phyloP scores from a whole-genome alignment of 2,113 vertebrate species.

The Saccopteryx leptura region DNA sequence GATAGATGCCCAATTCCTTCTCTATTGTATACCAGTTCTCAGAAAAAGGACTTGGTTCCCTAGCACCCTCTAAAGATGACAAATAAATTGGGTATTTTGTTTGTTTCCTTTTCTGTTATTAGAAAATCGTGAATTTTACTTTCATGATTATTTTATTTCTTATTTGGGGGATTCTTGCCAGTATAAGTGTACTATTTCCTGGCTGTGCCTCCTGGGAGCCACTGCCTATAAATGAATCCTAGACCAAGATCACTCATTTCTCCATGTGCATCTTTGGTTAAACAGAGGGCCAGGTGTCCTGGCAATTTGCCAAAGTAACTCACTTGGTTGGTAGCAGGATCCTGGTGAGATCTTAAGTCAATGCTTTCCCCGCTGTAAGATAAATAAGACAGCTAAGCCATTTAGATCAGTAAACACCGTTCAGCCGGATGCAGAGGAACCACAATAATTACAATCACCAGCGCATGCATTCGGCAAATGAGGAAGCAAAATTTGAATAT shows the following conservation, averaged over 20 bases:
- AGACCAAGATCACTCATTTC: neutral
- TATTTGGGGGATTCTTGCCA: neutral
- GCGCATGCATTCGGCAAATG: neutral
- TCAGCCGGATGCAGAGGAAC: neutral
- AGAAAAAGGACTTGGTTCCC: neutral
- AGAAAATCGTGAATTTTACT: neutral
- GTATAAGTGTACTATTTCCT: neutral
- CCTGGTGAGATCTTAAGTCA: conserved; percentile 45
- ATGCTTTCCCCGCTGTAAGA: neutral
- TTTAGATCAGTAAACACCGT: neutral
- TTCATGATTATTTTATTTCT: conserved; percentile 14
- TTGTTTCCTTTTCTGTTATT: neutral
- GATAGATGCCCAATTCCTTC: neutral
- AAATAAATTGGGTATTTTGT: neutral
- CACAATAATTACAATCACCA: neutral
- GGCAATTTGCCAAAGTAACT: conserved; percentile 47
- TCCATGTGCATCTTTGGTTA: neutral
- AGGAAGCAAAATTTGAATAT: neutral
- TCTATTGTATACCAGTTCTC: neutral
- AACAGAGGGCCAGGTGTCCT: neutral
- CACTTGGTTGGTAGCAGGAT: conserved; percentile 12
- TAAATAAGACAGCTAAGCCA: neutral
- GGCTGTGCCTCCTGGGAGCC: neutral
- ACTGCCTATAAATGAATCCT: neutral
- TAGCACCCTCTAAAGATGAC: neutral